These are phyloP conservation scores for Aselliscus stoliczkanus DNA, from an alignment of 2,797 vertebrate species.

Conservation along the genomic window DNA sequence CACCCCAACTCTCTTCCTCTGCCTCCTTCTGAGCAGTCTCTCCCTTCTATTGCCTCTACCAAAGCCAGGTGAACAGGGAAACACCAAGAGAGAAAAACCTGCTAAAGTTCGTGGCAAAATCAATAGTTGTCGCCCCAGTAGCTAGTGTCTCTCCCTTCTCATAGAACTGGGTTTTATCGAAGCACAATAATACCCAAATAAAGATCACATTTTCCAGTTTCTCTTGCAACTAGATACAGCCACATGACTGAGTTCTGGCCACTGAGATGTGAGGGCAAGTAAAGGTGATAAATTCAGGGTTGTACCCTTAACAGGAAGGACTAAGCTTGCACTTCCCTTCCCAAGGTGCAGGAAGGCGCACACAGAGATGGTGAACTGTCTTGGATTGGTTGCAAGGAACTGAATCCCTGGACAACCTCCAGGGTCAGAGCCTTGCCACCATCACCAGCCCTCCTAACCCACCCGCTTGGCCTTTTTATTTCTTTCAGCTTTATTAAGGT, in stretches of 20 bases:
- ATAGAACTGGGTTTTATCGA: neutral
- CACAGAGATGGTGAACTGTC: accelerated
- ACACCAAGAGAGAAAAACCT: neutral
- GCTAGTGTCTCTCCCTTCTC: neutral
- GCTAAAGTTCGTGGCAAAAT: neutral
- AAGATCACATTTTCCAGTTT: neutral
- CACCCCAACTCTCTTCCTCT: neutral
- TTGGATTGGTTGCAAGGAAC: neutral
- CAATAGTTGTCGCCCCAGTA: neutral
- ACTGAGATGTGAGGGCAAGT: neutral
- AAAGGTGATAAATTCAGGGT: neutral
- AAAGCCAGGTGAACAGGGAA: neutral
- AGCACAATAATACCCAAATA: neutral
- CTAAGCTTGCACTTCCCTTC: neutral
- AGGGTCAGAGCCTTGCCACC: neutral
- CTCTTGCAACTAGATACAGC: neutral
- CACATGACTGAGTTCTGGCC: neutral
- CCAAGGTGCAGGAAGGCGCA: neutral
- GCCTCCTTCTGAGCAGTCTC: neutral
- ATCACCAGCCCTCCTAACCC: neutral
- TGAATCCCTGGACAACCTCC: neutral
- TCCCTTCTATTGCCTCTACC: neutral
- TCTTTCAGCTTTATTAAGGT: neutral
- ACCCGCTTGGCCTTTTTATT: neutral
- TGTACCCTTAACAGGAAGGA: neutral